Base-by-base conservation (phyloP, 2,888 invertebrate species). In the Neria commutata region DNA sequence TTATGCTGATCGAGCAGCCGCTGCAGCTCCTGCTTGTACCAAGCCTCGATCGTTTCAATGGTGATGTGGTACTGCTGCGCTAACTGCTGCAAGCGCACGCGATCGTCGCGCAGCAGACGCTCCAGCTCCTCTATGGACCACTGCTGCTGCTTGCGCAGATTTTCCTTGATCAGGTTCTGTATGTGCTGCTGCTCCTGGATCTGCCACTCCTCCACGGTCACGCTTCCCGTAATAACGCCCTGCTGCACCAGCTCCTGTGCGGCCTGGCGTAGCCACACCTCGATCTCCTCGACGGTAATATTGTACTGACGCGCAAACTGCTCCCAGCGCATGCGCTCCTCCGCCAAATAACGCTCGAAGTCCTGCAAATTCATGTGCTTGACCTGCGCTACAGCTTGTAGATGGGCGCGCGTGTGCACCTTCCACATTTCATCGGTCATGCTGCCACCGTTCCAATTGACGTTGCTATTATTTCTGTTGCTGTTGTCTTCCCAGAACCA, bases 101-200 rank as follows among this genome's bases (percentile, higher is more conserved):
- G 68, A 56, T 80, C 77, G 11, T 72, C 67, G 1, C 64, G 52
- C 49, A 80, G 58, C 25, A 71, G 71, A 2, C 75, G 56, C 53
- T 74, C 71, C 8, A 80, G 59, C 56, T 80, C 80, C 34, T 80
- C 79, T 4, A 78, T 68, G 26, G 77, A 77, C 77, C 77, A 79
- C 10, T 72, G 73, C 16, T 70, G 69, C 34, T 67, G 69, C 3
- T 69, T 70, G 6, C 71, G 69, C 8, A 66, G 42, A 55, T 67
- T 70, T 2, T 77, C 68, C 16, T 71, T 65, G 5, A 80, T 70
- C 33, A 80, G 57, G 33, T 74, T 67, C 21, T 78, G 70, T 10
- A 79, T 70, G 47, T 77, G 60, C 1, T 66, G 55, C 11, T 74
- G 66, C 56, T 80, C 80, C 24, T 66, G 58, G 6, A 56, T 54